Conservation (phyloP, 1,140 invertebrate genomes). For the Heliconius hewitsoni region DNA sequence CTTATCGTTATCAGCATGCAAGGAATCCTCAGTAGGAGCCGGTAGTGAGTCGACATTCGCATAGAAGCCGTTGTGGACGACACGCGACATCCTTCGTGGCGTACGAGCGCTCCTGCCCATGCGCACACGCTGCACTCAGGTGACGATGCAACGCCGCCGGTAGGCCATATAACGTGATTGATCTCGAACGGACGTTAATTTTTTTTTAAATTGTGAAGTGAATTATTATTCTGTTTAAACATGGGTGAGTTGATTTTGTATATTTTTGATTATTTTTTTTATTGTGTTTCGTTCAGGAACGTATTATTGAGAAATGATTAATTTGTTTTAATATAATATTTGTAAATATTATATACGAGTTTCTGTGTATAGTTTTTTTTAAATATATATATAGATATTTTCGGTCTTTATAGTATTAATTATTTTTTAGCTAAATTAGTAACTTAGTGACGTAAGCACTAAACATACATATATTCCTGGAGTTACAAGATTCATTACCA, state of each 20-base stretch:
- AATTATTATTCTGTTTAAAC: conserved; percentile 48
- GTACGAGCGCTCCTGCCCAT: conserved; percentile 47
- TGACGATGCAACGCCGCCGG: conserved; percentile 68
- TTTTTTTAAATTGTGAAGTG: conserved; percentile 62
- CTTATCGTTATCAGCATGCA: conserved; percentile 73
- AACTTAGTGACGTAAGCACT: neutral
- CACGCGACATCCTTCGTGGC: conserved; percentile 70
- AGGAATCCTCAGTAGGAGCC: conserved; percentile 65
- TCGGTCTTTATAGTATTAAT: neutral
- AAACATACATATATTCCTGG: neutral
- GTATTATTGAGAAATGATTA: too few relatives aligned
- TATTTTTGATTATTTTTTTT: conserved; percentile 11
- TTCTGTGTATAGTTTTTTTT: neutral
- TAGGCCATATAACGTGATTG: conserved; percentile 57
- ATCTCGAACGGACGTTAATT: conserved; percentile 58
- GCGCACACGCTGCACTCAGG: conserved; percentile 54
- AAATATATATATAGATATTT: neutral
- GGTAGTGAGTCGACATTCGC: conserved; percentile 68
- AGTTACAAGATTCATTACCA: conserved; percentile 28
- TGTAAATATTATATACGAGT: neutral
- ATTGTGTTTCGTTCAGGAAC: neutral
- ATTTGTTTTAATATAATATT: neutral
- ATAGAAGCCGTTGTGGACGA: conserved; percentile 69
- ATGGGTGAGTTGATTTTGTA: conserved; percentile 62
- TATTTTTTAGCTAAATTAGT: neutral